These are phyloP conservation scores for Megalopta genalis DNA, from an alignment of 1,140 invertebrate genomes.

Conservation along the genomic window DNA sequence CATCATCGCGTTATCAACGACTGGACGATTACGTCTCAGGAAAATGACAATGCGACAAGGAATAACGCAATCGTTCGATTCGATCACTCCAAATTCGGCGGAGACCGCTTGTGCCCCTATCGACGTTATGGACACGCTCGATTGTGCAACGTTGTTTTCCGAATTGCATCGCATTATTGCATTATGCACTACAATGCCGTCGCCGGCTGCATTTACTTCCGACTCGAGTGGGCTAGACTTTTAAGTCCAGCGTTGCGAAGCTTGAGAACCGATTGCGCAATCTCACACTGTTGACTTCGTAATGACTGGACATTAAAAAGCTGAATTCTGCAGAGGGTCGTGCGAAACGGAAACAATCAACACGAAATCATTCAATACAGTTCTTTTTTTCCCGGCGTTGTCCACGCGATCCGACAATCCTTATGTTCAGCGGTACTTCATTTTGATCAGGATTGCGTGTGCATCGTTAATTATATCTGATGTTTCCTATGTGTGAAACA, in stretches of 20 bases:
- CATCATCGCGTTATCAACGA: too few relatives aligned
- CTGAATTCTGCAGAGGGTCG: not conserved
- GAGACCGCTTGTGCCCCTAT: not conserved
- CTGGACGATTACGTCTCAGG: too few relatives aligned
- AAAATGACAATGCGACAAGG: too few relatives aligned
- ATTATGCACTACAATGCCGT: not conserved
- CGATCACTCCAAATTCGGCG: not conserved
- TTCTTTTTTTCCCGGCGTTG: not conserved
- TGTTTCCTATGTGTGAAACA: not conserved
- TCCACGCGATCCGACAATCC: not conserved
- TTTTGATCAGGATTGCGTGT: not conserved
- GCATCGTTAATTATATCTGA: not conserved
- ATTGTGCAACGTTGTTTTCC: constrained; percentile 43
- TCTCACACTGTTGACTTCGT: not conserved
- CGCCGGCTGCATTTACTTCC: constrained; percentile 24
- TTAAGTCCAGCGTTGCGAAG: not conserved
- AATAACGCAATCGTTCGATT: not conserved
- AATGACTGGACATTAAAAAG: too few relatives aligned
- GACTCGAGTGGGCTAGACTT: constrained; percentile 8
- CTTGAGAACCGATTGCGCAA: constrained; percentile 17
- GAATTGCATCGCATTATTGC: not conserved
- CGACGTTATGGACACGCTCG: not conserved
- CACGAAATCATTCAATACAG: not conserved
- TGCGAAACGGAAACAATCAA: not conserved
- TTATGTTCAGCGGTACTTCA: not conserved